Evolutionary conservation across 1,140 invertebrate genomes (phyloP).

Genomic region (Drosophila tani): DNA sequence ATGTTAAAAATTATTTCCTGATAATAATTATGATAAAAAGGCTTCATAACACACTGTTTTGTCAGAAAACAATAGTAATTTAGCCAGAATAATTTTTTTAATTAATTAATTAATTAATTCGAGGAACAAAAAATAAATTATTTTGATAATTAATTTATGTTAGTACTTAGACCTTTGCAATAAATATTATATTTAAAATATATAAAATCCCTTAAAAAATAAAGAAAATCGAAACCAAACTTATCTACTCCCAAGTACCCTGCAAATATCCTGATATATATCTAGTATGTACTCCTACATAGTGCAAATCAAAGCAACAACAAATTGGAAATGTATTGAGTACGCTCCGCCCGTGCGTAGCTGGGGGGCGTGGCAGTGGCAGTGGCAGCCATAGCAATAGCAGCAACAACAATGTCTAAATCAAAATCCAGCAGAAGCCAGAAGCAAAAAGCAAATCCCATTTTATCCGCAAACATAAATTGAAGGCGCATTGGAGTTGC

Average conservation of each 20-base stretch:
- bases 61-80: neutral
- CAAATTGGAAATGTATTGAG: slow-evolving; percentile 77
- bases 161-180: too few relatives aligned
- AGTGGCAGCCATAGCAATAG: slow-evolving; percentile 2
- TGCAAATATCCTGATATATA: neutral
- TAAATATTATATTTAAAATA: neutral
- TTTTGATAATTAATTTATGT: too few relatives aligned
- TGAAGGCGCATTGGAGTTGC: slow-evolving; percentile 77
- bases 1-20: too few relatives aligned
- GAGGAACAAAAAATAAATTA: neutral
- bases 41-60: neutral
- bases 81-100: too few relatives aligned
- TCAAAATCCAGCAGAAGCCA: slow-evolving; percentile 63
- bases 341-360: slow-evolving; percentile 50
- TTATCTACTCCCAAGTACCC: slow-evolving; percentile 12
- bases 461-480: slow-evolving; percentile 84
- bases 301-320: slow-evolving; percentile 80
- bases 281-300: slow-evolving; percentile 26
- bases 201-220: too few relatives aligned
- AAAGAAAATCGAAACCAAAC: too few relatives aligned
- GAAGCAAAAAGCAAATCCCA: slow-evolving; percentile 76
- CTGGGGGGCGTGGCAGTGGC: slow-evolving; percentile 28
- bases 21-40: too few relatives aligned
- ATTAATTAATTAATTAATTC: too few relatives aligned
- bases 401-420: slow-evolving; percentile 67